phyloP scores from a whole-genome alignment of 2,888 invertebrate species.

The Epirrhoe tristata region DNA sequence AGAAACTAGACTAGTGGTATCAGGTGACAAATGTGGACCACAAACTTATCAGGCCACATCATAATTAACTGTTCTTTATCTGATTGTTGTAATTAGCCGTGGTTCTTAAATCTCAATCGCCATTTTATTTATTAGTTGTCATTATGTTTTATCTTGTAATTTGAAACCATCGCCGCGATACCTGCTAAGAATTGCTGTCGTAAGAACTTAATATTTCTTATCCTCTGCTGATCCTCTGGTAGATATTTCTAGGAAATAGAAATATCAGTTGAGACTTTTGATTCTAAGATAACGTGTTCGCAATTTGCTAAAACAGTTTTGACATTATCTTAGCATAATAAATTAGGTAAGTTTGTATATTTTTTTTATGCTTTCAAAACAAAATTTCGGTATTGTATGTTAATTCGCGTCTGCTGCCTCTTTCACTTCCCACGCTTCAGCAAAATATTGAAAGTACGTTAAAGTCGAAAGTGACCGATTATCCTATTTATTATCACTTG shows the following conservation, averaged over 20 bases:
- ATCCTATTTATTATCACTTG: conserved; percentile 41
- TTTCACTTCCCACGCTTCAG: conserved; percentile 41
- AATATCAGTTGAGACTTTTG: background rate
- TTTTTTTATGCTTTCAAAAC: conserved; percentile 33
- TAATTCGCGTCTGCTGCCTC: conserved; percentile 37
- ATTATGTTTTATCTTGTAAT: conserved; percentile 26
- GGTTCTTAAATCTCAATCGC: conserved; percentile 46
- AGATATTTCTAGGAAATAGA: background rate
- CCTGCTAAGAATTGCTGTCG: background rate
- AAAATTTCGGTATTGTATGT: conserved; percentile 35
- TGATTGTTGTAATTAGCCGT: conserved; percentile 44
- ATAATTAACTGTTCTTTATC: conserved; percentile 40
- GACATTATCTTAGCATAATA: conserved; percentile 27
- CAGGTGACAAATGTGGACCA: conserved; percentile 21
- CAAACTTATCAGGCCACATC: conserved; percentile 28
- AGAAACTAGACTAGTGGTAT: conserved; percentile 23
- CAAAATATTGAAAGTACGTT: conserved; percentile 40
- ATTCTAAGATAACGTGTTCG: background rate
- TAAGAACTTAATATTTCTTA: background rate
- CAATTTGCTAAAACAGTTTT: conserved; percentile 11
- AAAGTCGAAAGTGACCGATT: conserved; percentile 44
- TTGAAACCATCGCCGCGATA: background rate
- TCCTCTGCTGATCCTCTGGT: background rate
- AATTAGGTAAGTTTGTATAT: conserved; percentile 42
- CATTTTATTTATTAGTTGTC: conserved; percentile 31